Evolutionary conservation across 2,888 invertebrate genomes (phyloP).

Genomic region (Rhagophthalmus giganteus): DNA sequence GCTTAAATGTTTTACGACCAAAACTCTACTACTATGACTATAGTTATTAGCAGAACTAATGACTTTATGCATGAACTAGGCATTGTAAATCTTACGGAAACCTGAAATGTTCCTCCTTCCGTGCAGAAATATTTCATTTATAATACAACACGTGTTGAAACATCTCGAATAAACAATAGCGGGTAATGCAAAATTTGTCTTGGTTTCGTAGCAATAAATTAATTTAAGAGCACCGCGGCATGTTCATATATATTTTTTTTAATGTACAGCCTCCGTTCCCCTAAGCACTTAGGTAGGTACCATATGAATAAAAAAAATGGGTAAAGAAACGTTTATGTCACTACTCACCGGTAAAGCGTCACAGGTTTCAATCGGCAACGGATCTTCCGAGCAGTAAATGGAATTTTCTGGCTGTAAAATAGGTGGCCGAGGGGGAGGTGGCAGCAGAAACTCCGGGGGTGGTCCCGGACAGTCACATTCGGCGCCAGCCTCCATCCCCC

Average conservation of each 20-base stretch:
- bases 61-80: conserved; percentile 14
- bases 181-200: no score
- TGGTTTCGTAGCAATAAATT: no score
- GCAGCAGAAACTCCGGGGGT: conserved; percentile 73
- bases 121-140: conserved; percentile 15
- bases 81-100: conserved; percentile 21
- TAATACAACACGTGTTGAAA: no score
- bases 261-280: no score
- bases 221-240: no score
- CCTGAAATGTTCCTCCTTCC: conserved; percentile 6
- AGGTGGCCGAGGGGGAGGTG: conserved; percentile 75
- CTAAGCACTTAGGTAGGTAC: no score
- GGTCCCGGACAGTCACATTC: conserved; percentile 78
- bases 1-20: conserved; percentile 22
- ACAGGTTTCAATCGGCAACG: conserved; percentile 73
- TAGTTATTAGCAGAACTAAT: conserved; percentile 22
- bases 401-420: conserved; percentile 67
- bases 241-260: no score
- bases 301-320: no score
- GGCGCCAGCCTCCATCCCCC: conserved; percentile 69
- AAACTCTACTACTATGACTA: conserved; percentile 16
- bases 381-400: conserved; percentile 71
- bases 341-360: conserved; percentile 75
- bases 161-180: no score
- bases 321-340: no score